Percentiles rank a stretch among this genome's conserved stretches.
phyloP scores from a whole-genome alignment of 2,888 invertebrate genomes.

The Cylindroiulus punctatus region DNA sequence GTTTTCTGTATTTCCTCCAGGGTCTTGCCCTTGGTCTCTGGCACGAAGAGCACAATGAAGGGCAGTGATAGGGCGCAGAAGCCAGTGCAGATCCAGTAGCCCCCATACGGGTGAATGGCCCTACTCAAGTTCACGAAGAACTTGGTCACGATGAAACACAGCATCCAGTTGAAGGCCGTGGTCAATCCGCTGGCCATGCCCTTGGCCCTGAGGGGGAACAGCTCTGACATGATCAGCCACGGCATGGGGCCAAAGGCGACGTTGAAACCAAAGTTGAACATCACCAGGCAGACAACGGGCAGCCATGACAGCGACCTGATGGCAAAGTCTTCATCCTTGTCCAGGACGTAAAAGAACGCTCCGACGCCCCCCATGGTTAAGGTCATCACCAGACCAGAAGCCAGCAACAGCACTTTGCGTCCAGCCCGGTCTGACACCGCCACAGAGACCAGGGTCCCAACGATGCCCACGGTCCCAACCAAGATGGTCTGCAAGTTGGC shows the following conservation, averaged over 20 bases:
- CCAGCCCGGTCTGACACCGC: conserved; percentile 57
- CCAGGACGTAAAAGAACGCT: conserved; percentile 45
- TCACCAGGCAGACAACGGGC: conserved; percentile 38
- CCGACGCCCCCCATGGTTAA: conserved; percentile 50
- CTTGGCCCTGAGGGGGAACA: conserved; percentile 53
- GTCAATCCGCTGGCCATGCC: conserved; percentile 48
- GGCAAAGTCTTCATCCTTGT: neutral
- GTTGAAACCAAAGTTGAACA: conserved; percentile 37
- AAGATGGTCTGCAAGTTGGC: conserved; percentile 57
- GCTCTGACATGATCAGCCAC: conserved; percentile 51
- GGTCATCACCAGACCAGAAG: conserved; percentile 55
- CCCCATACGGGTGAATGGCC: conserved; percentile 73
- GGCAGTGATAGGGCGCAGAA: conserved; percentile 75
- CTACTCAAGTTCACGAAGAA: conserved; percentile 81
- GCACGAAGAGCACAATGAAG: conserved; percentile 78
- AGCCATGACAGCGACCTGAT: conserved; percentile 19
- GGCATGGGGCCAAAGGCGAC: conserved; percentile 56
- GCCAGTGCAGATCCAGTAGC: conserved; percentile 81
- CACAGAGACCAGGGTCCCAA: neutral
- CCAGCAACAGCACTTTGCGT: conserved; percentile 56
- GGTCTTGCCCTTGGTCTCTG: conserved; percentile 86
- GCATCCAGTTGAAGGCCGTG: conserved; percentile 74
- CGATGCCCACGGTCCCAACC: conserved; percentile 51
- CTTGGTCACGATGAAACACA: conserved; percentile 84
- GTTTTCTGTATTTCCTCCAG: conserved; percentile 74